These are phyloP conservation scores for Larimichthys crocea DNA, from an alignment of 2,113 vertebrate species.

Conservation along the genomic window DNA sequence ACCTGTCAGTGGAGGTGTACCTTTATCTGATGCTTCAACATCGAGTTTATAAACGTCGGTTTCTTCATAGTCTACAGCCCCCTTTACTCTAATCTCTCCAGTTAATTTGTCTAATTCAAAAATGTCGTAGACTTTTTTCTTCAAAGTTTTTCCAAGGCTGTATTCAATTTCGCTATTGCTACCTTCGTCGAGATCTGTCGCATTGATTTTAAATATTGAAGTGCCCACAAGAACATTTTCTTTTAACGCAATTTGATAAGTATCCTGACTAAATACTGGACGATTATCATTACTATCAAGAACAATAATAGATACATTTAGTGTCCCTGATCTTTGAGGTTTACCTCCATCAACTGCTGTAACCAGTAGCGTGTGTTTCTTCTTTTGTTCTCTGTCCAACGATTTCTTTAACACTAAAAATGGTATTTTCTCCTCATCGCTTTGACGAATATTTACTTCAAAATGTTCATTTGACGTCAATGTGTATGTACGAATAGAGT, in stretches of 20 bases:
- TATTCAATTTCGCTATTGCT: conserved; percentile 56
- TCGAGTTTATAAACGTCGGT: conserved; percentile 50
- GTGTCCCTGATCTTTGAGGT: conserved; percentile 55
- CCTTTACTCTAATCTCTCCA: conserved; percentile 51
- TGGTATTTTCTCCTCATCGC: conserved; percentile 54
- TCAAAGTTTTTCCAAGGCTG: conserved; percentile 40
- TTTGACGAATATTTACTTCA: conserved; percentile 54
- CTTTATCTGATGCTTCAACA: conserved; percentile 60
- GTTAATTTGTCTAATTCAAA: conserved; percentile 56
- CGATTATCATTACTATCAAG: conserved; percentile 69
- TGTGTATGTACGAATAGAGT: conserved; percentile 71
- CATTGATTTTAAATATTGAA: conserved; percentile 32
- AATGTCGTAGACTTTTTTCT: conserved; percentile 1
- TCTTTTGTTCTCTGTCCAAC: conserved; percentile 68
- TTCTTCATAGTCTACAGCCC: conserved; percentile 48
- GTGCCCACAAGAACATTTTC: conserved; percentile 53
- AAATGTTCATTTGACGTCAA: conserved; percentile 73
- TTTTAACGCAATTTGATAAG: neutral
- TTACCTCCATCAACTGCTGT: conserved; percentile 76
- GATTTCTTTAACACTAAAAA: conserved; percentile 65
- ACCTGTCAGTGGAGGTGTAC: neutral
- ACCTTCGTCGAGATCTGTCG: conserved; percentile 55
- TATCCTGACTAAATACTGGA: conserved; percentile 67
- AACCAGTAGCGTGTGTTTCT: conserved; percentile 36
- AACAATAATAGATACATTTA: conserved; percentile 56